Conservation (phyloP, 2,888 invertebrate species). For the Lasioglossum villosulum region DNA sequence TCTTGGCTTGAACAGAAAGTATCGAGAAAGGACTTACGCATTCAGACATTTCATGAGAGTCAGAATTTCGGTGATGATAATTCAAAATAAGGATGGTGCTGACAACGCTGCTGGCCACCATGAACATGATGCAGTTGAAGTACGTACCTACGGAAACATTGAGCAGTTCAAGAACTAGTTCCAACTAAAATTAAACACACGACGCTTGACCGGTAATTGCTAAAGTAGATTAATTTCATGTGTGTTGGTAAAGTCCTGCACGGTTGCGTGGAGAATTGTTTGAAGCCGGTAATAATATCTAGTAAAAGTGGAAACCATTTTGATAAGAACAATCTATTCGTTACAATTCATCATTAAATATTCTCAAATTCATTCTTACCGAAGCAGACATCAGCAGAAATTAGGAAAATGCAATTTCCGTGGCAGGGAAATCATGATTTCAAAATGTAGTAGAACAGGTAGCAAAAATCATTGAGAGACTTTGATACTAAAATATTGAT, state of each 20-base stretch:
- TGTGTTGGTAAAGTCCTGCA: neutral
- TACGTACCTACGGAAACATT: conserved; percentile 91
- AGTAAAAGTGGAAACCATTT: neutral
- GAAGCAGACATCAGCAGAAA: neutral
- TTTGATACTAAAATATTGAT: too few relatives aligned
- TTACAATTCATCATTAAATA: neutral
- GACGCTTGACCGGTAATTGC: neutral
- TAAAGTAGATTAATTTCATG: neutral
- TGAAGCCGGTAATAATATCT: neutral
- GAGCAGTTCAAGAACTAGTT: neutral
- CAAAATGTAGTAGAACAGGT: neutral
- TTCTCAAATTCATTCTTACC: too few relatives aligned
- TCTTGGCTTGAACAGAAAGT: neutral
- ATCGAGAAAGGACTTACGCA: conserved; percentile 89
- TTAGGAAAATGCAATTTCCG: neutral
- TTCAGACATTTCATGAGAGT: conserved; percentile 98
- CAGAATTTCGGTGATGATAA: conserved; percentile 98
- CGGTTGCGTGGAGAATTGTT: neutral
- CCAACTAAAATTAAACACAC: conserved; percentile 1
- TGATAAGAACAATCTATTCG: neutral
- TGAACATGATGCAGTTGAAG: conserved; percentile 99
- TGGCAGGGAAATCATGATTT: neutral
- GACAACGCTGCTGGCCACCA: conserved; percentile 99
- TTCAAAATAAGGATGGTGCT: conserved; percentile 99
- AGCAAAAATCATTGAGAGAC: too few relatives aligned